Evolutionary conservation across 2,888 invertebrate genomes (phyloP).

Genomic region (Craniophora ligustri): DNA sequence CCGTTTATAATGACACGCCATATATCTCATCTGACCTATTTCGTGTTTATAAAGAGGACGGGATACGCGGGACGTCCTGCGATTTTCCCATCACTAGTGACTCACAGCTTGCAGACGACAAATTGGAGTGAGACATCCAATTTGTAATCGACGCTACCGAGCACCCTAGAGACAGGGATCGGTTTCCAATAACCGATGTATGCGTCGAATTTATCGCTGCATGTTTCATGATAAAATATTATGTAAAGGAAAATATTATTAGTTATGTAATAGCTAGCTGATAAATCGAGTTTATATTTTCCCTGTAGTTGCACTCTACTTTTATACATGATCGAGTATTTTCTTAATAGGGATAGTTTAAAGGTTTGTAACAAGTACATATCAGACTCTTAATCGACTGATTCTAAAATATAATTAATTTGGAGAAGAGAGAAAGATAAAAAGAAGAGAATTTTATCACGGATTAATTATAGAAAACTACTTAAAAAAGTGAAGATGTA

Average conservation of each 20-base stretch:
- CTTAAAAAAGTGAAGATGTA: no score
- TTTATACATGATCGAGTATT: no score
- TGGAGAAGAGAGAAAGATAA: no score
- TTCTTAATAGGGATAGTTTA: neutral
- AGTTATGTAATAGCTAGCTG: constrained; percentile 4
- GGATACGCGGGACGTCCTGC: constrained; percentile 42
- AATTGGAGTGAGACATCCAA: constrained; percentile 56
- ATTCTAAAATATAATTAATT: no score
- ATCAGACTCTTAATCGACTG: no score
- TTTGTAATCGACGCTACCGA: constrained; percentile 52
- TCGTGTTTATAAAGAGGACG: constrained; percentile 22
- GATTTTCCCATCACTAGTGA: constrained; percentile 40
- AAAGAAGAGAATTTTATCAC: no score
- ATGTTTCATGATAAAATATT: constrained; percentile 20
- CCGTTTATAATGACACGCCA: no score
- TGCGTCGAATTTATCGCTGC: constrained; percentile 29
- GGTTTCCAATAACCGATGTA: constrained; percentile 48
- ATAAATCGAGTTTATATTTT: constrained; percentile 3
- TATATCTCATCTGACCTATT: constrained; percentile 23
- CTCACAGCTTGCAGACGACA: constrained; percentile 49
- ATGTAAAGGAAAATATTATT: constrained; percentile 7
- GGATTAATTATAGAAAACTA: no score
- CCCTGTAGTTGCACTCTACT: neutral
- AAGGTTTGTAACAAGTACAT: no score
- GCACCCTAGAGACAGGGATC: constrained; percentile 32